These are phyloP conservation scores for Callipepla squamata DNA, from an alignment of 2,113 vertebrate species.

Conservation along the genomic window DNA sequence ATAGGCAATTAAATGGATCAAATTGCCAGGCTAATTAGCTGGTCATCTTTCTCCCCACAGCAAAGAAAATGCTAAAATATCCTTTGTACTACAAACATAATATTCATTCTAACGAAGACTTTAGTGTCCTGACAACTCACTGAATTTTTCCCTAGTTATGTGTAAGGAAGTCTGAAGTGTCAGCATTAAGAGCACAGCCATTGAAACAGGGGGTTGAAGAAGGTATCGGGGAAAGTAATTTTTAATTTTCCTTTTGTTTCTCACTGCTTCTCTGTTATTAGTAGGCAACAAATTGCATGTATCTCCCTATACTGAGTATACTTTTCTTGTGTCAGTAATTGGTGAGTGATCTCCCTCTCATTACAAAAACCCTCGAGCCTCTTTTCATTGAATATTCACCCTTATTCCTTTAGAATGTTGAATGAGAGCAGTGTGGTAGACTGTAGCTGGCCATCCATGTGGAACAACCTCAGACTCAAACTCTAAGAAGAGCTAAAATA, in stretches of 20 bases:
- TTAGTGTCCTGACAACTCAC: not conserved
- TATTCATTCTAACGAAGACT: not conserved
- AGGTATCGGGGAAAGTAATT: not conserved
- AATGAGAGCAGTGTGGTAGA: not conserved
- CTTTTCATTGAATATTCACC: not conserved
- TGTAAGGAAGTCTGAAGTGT: not conserved
- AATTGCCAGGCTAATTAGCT: not conserved
- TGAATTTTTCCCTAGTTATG: not conserved
- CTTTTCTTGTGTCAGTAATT: not conserved
- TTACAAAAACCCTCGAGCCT: not conserved
- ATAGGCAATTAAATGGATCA: not conserved
- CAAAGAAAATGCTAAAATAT: not conserved
- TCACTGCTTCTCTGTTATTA: not conserved
- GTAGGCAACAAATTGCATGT: not conserved
- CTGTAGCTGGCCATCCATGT: not conserved
- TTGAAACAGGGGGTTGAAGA: not conserved
- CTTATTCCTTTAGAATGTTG: not conserved
- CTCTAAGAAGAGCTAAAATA: not conserved
- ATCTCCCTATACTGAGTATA: not conserved
- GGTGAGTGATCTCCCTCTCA: not conserved
- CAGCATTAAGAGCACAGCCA: not conserved
- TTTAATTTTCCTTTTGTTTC: not conserved
- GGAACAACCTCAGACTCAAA: not conserved
- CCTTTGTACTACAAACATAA: not conserved
- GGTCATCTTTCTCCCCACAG: not conserved